Conservation (phyloP, 2,888 invertebrate genomes). For the Eupithecia pulchellata region DNA sequence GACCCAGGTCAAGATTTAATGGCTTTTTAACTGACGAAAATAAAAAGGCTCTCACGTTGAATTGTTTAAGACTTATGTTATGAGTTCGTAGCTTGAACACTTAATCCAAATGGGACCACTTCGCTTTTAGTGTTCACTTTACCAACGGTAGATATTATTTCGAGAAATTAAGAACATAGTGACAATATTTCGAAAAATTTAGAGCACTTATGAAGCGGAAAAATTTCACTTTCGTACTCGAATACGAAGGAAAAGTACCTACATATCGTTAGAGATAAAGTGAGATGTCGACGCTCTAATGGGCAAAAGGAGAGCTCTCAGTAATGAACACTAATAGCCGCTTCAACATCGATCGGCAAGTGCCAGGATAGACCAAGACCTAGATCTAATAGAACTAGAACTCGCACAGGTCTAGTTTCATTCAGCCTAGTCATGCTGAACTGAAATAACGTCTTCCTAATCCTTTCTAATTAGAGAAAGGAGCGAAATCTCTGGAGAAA, state of each 20-base stretch:
- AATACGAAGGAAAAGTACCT: neutral
- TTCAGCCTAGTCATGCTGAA: neutral
- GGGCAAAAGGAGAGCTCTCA: conserved; percentile 31
- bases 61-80: neutral
- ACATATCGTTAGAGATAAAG: conserved; percentile 19
- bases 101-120: neutral
- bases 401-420: conserved; percentile 11
- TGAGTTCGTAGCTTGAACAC: neutral
- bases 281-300: conserved; percentile 26
- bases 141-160: neutral
- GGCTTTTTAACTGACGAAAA: conserved; percentile 12
- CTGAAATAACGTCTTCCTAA: neutral
- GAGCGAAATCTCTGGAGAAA: neutral
- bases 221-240: neutral
- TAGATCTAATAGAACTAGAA: neutral
- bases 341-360: conserved; percentile 26
- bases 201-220: neutral
- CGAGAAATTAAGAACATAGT: neutral
- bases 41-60: conserved; percentile 7
- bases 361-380: conserved; percentile 12
- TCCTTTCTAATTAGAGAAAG: neutral
- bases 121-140: neutral
- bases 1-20: conserved; percentile 14
- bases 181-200: neutral
- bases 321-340: conserved; percentile 37